Evolutionary conservation across 2,797 vertebrate genomes (phyloP), one percentile per base, ranked within the genome.

Genomic region (Diceros bicornis): DNA sequence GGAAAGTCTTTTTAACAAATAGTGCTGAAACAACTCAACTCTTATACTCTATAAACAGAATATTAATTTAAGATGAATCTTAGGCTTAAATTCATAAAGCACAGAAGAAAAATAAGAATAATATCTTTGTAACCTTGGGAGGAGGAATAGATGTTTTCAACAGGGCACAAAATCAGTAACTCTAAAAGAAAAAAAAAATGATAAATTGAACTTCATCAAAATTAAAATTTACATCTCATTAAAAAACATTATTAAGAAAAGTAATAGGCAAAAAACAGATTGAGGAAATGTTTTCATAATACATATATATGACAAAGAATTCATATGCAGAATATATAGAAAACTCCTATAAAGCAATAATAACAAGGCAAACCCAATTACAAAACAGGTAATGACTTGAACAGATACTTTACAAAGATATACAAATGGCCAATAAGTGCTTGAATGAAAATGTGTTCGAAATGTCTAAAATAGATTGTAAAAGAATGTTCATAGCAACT

Each of bases 181-280:
- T 23, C 13, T 77, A 57, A 91, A 66, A 77, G 12, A 50, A 82
- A 82, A 34, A 82, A 34, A 71, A 29, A 64, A 18, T 13, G 32
- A 64, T 57, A 69, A 94, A 29, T 17, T 62, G 29, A 89, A 72
- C 37, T 62, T 93, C 14, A 59, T 88, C 29, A 61, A 96, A 78
- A 69, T 93, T 81, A 90, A 89, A 78, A 77, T 59, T 37, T 77
- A 29, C 4, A 78, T 55, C 21, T 85, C 16, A 92, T 69, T 77
- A n/a, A 91, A 77, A 72, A 69, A 92, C 7, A 41, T 64, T 72
- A 85, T 66, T 71, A 82, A 81, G 61, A 84, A 89, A 62, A 79
- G 57, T 18, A 84, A 64, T 27, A 91, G 11, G 10, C 23, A 93
- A 78, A 29, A 77, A 94, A 25, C 3, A 69, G 8, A 57, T 23